phyloP scores from a whole-genome alignment of 2,797 vertebrate species.

The Bufotes viridis region DNA sequence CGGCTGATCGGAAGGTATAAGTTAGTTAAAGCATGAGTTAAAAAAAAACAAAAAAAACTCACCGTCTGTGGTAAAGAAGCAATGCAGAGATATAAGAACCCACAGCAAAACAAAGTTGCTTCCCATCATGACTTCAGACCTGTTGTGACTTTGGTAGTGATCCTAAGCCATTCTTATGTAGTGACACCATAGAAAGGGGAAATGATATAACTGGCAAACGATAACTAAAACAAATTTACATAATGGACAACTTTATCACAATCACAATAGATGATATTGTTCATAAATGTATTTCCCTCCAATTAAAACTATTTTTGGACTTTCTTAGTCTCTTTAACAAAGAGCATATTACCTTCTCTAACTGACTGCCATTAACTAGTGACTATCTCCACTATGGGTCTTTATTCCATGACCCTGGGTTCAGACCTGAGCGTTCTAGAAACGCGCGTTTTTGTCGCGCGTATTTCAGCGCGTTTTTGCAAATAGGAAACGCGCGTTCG shows the following conservation, averaged over 20 bases:
- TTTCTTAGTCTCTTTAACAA: too few species aligned
- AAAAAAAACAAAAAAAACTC: neutral
- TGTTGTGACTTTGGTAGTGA: neutral
- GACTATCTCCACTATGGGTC: too few species aligned
- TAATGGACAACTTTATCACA: neutral
- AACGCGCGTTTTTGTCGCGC: too few species aligned
- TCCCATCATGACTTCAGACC: neutral
- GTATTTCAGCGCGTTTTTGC: too few species aligned
- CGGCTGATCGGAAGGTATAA: too few species aligned
- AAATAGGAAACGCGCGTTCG: too few species aligned
- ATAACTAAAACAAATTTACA: neutral
- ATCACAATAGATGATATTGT: neutral
- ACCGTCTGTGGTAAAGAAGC: neutral
- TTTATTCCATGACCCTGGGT: too few species aligned
- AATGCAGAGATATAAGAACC: neutral
- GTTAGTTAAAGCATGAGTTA: neutral
- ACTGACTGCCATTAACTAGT: too few species aligned
- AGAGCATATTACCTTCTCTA: too few species aligned
- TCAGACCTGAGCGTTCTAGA: too few species aligned
- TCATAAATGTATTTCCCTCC: neutral
- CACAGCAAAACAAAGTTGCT: slow-evolving; percentile 8
- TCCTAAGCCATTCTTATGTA: neutral
- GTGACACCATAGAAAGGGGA: neutral
- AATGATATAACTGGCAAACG: neutral
- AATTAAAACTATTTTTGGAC: neutral